These are phyloP conservation scores for Herpailurus yagouaroundi DNA, from an alignment of 2,113 vertebrate genomes.

Conservation along the genomic window DNA sequence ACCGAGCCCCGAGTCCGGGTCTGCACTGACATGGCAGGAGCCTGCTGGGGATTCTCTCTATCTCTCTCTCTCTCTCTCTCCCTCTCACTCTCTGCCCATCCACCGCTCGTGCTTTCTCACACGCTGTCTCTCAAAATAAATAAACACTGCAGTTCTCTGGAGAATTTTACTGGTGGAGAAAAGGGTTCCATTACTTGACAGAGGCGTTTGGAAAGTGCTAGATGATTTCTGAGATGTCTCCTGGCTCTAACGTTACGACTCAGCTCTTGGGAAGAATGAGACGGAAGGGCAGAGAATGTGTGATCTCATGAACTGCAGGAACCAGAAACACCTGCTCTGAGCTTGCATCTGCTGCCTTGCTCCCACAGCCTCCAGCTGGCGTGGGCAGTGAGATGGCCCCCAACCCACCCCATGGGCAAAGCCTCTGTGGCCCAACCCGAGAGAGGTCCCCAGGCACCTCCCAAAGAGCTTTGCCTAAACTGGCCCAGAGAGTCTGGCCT, in stretches of 20 bases:
- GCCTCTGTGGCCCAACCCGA: background rate
- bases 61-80: too few species aligned
- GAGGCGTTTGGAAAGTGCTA: background rate
- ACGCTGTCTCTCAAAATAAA: too few species aligned
- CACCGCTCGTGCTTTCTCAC: too few species aligned
- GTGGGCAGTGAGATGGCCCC: background rate
- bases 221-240: background rate
- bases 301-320: background rate
- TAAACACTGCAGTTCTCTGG: background rate
- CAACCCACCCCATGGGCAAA: background rate
- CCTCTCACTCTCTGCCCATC: too few species aligned
- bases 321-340: background rate
- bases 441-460: background rate
- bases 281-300: too few species aligned
- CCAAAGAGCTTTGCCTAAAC: background rate
- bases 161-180: background rate
- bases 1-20: too few species aligned
- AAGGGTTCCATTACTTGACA: background rate
- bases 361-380: background rate
- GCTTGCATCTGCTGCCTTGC: background rate
- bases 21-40: too few species aligned
- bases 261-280: background rate
- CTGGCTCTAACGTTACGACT: background rate
- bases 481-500: background rate
- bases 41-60: too few species aligned